Conservation (phyloP, 2,113 vertebrate species). For the Isichthys henryi region DNA sequence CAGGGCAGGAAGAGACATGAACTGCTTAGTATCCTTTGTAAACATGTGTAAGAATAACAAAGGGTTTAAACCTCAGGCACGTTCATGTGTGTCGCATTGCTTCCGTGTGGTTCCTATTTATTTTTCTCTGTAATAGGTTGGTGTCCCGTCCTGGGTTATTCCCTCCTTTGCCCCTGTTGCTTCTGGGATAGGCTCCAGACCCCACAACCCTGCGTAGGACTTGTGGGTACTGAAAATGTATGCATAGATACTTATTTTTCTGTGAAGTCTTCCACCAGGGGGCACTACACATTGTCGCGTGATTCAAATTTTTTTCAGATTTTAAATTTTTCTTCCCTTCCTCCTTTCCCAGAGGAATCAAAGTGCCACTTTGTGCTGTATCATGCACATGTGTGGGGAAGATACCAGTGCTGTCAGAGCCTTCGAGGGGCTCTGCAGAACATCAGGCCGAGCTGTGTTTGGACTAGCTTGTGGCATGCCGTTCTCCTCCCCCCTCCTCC, state of each 20-base stretch:
- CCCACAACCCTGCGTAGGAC: not conserved
- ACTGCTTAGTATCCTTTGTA: not conserved
- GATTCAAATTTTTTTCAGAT: not conserved
- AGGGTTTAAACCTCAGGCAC: not conserved
- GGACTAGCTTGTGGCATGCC: not conserved
- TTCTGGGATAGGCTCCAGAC: not conserved
- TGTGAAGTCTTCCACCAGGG: not conserved
- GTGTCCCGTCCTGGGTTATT: not conserved
- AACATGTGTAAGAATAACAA: not conserved
- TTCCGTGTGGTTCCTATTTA: not conserved
- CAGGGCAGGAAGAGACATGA: not conserved
- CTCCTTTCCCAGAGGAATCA: not conserved
- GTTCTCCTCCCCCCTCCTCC: not conserved
- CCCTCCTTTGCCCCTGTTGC: not conserved
- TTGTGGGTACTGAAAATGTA: not conserved
- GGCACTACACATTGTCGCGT: not conserved
- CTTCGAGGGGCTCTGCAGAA: not conserved
- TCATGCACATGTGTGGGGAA: not conserved
- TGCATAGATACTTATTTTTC: not conserved
- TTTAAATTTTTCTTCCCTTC: not conserved
- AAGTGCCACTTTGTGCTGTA: not conserved
- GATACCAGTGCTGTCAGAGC: not conserved
- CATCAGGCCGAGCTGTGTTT: not conserved
- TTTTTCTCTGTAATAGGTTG: not conserved
- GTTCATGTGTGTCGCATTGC: not conserved